Evolutionary conservation across 2,888 invertebrate species (phyloP), one percentile per base, ranked within the genome.

Genomic region (Leptopterna dolabrata): DNA sequence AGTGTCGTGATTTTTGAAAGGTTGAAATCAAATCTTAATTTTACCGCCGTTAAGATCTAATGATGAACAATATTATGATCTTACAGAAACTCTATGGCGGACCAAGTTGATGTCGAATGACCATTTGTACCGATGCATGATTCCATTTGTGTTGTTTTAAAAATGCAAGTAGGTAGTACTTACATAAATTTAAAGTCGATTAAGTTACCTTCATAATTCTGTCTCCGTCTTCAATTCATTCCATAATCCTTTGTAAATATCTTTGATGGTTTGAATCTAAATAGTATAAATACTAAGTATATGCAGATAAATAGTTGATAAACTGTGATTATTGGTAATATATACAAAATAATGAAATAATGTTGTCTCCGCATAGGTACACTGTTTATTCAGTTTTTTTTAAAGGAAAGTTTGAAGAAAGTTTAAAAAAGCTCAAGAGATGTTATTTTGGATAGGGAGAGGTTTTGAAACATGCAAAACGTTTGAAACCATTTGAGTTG

Each of bases 391-490:
- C 36, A 73, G 41, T 73, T 73, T 63, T 63, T 36, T 24, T 27
- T 29, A 55, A 81, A 51, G 1, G 36, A 55, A 30, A 55, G 29
- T 55, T 55, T 16, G 16, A 24, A 51, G 81, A 82, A 51, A 41
- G 43, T 45, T 27, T 41, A 70, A 76, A 80, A 76, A 87, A 87
- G 88, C 88, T 88, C 88, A 88, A 88, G 86, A 87, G 88, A 88
- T 88, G 83, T 87, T 88, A 88, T 88, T 88, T 88, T 88, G 88
- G 86, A 87, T 88, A 88, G 81, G 36, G 83, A 45, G 45, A 83
- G 47, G 19, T 70, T 63, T 43, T 86, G 27, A 76, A 87, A 27
- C 47, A 78, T 73, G 27, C 85, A 85, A 24, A 63, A 88, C 11
- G 83, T 43, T 70, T 70, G 19, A 19, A 83, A 83, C 41, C 43